phyloP scores from a whole-genome alignment of 2,797 vertebrate genomes.

The Lacerta viridis region DNA sequence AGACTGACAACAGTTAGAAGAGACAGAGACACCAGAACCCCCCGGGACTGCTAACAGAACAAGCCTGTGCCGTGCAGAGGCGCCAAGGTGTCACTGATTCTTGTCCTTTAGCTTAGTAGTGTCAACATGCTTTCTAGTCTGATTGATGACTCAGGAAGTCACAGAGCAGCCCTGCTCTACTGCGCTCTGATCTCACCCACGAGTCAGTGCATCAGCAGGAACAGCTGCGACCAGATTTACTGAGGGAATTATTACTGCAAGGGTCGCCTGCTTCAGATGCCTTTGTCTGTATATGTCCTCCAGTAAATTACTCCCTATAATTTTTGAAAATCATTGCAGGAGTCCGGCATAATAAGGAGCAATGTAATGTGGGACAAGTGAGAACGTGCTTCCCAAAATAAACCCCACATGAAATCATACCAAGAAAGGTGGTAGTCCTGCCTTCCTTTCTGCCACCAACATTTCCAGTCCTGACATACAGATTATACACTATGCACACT shows the following conservation, averaged over 20 bases:
- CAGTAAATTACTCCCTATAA: background rate
- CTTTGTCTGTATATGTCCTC: background rate
- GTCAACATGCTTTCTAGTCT: background rate
- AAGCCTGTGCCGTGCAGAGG: background rate
- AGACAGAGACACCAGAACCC: background rate
- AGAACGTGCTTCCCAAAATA: background rate
- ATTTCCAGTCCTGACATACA: background rate
- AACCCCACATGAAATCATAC: background rate
- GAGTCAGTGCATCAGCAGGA: background rate
- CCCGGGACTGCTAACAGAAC: background rate
- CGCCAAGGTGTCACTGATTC: conserved; percentile 3
- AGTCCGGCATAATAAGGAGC: background rate
- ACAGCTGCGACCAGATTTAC: background rate
- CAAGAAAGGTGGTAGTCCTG: background rate
- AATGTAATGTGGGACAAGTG: background rate
- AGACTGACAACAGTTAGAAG: background rate
- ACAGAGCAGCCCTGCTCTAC: background rate
- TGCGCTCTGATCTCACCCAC: background rate
- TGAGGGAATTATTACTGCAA: background rate
- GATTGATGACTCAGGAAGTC: conserved; percentile 17
- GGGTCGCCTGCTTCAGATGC: background rate
- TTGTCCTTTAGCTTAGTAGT: background rate
- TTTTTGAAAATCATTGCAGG: background rate
- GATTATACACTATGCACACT: background rate
- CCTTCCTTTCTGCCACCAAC: background rate